These are phyloP conservation scores for Hyalella azteca DNA, from an alignment of 2,888 invertebrate species.

Conservation along the genomic window DNA sequence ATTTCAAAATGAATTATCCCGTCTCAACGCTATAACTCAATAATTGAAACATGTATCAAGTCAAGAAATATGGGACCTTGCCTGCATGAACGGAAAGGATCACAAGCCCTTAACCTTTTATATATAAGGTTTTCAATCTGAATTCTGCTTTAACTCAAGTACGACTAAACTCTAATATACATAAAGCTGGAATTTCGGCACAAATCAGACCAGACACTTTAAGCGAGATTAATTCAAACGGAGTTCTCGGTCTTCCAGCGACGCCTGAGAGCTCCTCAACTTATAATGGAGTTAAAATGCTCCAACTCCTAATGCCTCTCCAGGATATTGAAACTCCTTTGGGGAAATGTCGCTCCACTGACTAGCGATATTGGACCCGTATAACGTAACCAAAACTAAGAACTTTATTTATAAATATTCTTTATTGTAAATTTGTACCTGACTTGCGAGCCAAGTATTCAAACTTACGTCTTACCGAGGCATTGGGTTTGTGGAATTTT, in stretches of 20 bases:
- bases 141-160: neutral
- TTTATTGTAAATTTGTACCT: too few species aligned
- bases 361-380: too few species aligned
- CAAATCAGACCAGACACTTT: neutral
- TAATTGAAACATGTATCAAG: neutral
- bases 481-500: too few species aligned
- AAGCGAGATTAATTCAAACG: neutral
- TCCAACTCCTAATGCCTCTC: constrained; percentile 26
- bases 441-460: too few species aligned
- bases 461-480: too few species aligned
- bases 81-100: too few species aligned
- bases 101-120: neutral
- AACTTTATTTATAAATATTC: too few species aligned
- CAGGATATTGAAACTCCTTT: constrained; percentile 13
- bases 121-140: neutral
- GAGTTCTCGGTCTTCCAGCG: neutral
- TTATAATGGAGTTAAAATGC: constrained; percentile 27
- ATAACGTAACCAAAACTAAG: too few species aligned
- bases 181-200: neutral
- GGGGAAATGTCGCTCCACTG: too few species aligned
- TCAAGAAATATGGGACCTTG: neutral
- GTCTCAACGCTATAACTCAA: neutral
- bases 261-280: neutral
- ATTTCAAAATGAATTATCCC: neutral
- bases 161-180: neutral